Conservation (phyloP, 92 coral and sea anemone genomes). For the Zoanthus solanderi region DNA sequence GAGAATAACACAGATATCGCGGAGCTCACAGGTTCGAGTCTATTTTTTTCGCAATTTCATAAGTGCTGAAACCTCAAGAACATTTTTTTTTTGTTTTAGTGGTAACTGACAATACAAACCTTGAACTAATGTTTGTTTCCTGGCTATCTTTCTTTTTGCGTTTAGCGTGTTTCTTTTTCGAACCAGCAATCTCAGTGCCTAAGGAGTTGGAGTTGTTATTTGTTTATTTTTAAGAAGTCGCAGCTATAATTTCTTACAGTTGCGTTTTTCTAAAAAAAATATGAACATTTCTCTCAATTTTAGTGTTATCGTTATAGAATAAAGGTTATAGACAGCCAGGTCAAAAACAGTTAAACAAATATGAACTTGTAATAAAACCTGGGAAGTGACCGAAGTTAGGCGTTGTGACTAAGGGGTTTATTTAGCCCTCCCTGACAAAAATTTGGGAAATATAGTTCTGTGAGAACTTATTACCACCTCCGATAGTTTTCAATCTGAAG, state of each 20-base stretch:
- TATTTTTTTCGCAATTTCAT: too few species aligned
- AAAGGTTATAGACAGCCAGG: background rate
- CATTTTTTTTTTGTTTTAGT: background rate
- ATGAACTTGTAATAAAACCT: too few species aligned
- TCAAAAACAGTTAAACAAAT: too few species aligned
- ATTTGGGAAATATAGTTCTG: too few species aligned
- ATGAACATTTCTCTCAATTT: background rate
- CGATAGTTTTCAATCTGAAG: too few species aligned
- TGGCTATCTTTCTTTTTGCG: constrained; percentile 44
- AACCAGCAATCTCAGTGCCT: constrained; percentile 41
- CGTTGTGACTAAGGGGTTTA: too few species aligned
- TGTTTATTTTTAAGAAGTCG: background rate
- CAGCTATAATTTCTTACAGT: background rate
- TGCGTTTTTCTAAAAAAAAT: background rate
- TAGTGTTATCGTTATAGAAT: background rate
- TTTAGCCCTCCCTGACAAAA: too few species aligned
- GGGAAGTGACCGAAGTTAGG: too few species aligned
- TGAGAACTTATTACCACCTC: too few species aligned
- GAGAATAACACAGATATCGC: too few species aligned
- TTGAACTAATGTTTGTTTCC: constrained; percentile 40
- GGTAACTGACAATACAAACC: constrained; percentile 27
- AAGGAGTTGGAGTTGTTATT: constrained; percentile 18
- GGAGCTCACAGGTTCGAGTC: too few species aligned
- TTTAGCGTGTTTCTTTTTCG: constrained; percentile 46
- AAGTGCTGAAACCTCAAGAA: too few species aligned